Evolutionary conservation across 2,888 invertebrate genomes (phyloP), one percentile per base, ranked within the genome.

Genomic region (Ornithoptera priamus): DNA sequence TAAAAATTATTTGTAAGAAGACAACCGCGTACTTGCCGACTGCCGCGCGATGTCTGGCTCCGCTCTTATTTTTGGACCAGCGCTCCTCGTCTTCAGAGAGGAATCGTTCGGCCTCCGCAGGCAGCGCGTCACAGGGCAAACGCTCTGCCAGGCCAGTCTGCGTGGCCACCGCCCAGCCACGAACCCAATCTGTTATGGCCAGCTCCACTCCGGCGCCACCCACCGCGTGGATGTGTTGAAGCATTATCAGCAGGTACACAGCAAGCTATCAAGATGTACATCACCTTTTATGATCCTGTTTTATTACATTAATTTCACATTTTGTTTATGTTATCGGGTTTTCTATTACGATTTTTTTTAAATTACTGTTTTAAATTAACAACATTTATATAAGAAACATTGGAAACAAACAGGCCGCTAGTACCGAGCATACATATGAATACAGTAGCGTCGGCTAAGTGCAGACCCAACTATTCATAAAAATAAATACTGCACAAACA

Each of bases 161-260:
- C 79, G 86, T 78, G 76, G 81, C 75, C 73, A 86, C 81, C 67
- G 90, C 90, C 91, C 91, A 90, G 75, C 81, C 82, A 75, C 91
- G 89, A 75, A 89, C 89, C 91, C 91, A 91, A 83, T 90, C 90
- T 75, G 88, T 88, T 76, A 91, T 82, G 75, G 85, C 77, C 77
- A 87, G 83, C 83, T 88, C 88, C 72, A 87, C 81, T 20, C 75
- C 65, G 56, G 80, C 73, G 22, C 75, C 71, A 18, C 80, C 84
- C 65, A 70, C 73, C 73, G 80, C 78, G 81, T 89, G 89, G 69
- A 85, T 75, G 78, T 84, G 80, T 74, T 87, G 80, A 76, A 90
- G 78, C 77, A 86, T 83, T 62, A 77, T 75, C 65, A 89, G 82
- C 72, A 92, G 80, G 82, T 90, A 92, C 60, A 91, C 88, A 10